Evolutionary conservation across 2,888 invertebrate genomes (phyloP).

Genomic region (Apeira syringaria): DNA sequence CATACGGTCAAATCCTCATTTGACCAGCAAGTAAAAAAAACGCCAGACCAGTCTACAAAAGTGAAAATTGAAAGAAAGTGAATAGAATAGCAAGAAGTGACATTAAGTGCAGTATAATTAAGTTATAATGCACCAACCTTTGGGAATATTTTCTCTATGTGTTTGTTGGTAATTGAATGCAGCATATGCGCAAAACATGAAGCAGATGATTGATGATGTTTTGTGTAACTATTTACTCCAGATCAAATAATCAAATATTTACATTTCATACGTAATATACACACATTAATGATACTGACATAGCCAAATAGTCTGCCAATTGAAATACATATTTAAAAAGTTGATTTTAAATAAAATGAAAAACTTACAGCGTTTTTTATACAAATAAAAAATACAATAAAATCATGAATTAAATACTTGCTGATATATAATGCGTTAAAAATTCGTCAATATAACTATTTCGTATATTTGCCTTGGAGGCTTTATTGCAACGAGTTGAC

Average conservation of each 20-base stretch:
- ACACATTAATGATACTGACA: slow-evolving; percentile 27
- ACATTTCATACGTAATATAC: slow-evolving; percentile 53
- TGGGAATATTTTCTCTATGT: too few relatives aligned
- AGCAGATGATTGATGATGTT: too few relatives aligned
- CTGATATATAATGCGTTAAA: slow-evolving; percentile 47
- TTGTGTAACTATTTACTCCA: slow-evolving; percentile 58
- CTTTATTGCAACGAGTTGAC: slow-evolving; percentile 75
- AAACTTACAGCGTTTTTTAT: slow-evolving; percentile 47
- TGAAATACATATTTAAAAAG: slow-evolving; percentile 46
- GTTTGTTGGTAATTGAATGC: slow-evolving; percentile 49
- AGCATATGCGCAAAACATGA: slow-evolving; percentile 50
- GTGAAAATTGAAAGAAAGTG: too few relatives aligned
- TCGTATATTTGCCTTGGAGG: slow-evolving; percentile 60
- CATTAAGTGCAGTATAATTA: too few relatives aligned
- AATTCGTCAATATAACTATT: slow-evolving; percentile 30
- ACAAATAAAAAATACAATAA: slow-evolving; percentile 64
- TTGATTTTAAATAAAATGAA: slow-evolving; percentile 53
- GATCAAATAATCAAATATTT: slow-evolving; percentile 71
- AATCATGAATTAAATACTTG: slow-evolving; percentile 61
- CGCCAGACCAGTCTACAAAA: too few relatives aligned
- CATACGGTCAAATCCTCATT: too few relatives aligned
- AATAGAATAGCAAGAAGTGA: too few relatives aligned
- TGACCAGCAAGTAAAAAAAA: too few relatives aligned
- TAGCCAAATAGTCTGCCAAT: slow-evolving; percentile 39
- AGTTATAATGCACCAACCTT: too few relatives aligned